Evolutionary conservation across 2,113 vertebrate genomes (phyloP).

Genomic region (Grus americana): DNA sequence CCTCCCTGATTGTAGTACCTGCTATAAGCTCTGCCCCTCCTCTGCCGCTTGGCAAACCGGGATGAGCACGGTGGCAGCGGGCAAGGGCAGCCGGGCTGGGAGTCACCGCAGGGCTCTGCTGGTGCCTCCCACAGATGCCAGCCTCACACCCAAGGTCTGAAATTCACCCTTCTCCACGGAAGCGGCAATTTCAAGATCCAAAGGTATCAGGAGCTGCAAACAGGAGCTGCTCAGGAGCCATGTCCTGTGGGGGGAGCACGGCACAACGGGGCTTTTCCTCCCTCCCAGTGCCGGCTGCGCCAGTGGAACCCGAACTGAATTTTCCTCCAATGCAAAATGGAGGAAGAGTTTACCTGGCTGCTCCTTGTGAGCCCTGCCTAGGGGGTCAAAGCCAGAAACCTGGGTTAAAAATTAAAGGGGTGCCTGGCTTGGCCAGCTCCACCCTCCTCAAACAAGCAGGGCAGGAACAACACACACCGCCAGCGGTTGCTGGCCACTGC

Average conservation of each 20-base stretch:
- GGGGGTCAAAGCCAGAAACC: background rate
- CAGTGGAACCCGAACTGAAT: background rate
- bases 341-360: background rate
- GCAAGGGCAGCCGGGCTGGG: background rate
- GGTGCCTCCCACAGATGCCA: accelerated
- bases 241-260: accelerated
- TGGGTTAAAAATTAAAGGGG: background rate
- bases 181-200: background rate
- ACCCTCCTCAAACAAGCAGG: background rate
- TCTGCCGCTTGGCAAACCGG: background rate
- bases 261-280: background rate
- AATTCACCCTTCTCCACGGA: background rate
- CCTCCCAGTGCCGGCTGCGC: background rate
- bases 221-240: background rate
- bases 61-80: accelerated
- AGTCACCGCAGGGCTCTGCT: background rate
- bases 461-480: background rate
- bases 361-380: background rate
- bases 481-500: background rate
- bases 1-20: background rate
- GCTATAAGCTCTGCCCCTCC: background rate
- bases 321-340: background rate
- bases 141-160: background rate
- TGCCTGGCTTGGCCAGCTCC: background rate
- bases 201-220: background rate